phyloP scores from a whole-genome alignment of 2,113 vertebrate species.

The Nibea albiflora region DNA sequence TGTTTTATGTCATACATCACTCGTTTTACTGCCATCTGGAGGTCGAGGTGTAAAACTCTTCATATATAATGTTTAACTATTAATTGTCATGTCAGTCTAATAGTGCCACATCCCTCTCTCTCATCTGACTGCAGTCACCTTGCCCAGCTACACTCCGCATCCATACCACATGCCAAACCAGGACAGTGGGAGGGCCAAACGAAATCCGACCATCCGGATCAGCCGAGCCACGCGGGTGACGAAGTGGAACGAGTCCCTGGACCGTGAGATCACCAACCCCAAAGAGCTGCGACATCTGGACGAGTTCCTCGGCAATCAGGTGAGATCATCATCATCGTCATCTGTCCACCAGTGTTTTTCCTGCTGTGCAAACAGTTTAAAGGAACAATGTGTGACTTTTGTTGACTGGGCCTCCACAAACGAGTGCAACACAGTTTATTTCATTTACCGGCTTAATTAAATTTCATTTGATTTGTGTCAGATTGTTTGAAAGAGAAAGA shows the following conservation, averaged over 20 bases:
- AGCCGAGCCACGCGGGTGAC: conserved; percentile 88
- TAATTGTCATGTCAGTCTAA: background rate
- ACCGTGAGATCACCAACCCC: conserved; percentile 88
- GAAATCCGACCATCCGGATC: conserved; percentile 88
- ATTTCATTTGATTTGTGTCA: too few relatives aligned
- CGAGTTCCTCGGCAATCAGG: conserved; percentile 95
- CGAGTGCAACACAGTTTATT: too few relatives aligned
- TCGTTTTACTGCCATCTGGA: conserved; percentile 48
- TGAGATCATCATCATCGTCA: conserved; percentile 57
- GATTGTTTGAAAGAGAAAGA: too few relatives aligned
- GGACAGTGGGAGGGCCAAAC: conserved; percentile 43
- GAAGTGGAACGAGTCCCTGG: conserved; percentile 86
- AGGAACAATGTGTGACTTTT: too few relatives aligned
- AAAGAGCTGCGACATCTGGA: conserved; percentile 94
- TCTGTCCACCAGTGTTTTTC: too few relatives aligned
- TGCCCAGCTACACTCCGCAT: conserved; percentile 40
- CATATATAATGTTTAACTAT: background rate
- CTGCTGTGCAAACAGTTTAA: too few relatives aligned
- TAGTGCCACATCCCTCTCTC: background rate
- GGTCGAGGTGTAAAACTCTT: conserved; percentile 7
- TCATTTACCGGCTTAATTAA: too few relatives aligned
- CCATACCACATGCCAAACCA: conserved; percentile 62
- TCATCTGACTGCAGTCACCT: conserved; percentile 54
- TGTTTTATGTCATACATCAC: background rate
- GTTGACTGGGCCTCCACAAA: too few relatives aligned